phyloP scores from a whole-genome alignment of 53 echinoderm and acorn worm genomes.

The Echinarachnius parma region DNA sequence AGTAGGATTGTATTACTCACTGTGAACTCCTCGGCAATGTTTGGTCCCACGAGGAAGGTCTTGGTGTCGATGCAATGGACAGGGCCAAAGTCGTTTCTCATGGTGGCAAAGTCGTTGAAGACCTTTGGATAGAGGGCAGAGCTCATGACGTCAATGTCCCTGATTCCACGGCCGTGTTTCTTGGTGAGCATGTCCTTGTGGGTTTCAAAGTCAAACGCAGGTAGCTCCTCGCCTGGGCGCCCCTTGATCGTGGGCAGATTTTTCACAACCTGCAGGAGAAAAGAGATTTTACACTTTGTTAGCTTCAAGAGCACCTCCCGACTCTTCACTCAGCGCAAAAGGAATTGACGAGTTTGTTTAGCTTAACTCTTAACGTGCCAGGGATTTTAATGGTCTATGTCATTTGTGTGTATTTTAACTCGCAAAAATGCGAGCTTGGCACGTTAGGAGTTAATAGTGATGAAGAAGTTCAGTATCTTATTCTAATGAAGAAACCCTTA shows the following conservation, averaged over 20 bases:
- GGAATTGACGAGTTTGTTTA: too few species aligned
- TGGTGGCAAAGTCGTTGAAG: conserved; percentile 80
- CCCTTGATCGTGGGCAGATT: conserved; percentile 60
- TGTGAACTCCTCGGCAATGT: conserved; percentile 93
- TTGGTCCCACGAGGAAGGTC: conserved; percentile 89
- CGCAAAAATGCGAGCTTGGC: too few species aligned
- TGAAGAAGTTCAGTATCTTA: too few species aligned
- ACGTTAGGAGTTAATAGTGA: too few species aligned
- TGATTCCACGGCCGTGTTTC: conserved; percentile 66
- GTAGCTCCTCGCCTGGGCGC: conserved; percentile 77
- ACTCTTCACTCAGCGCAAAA: too few species aligned
- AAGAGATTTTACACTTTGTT: conserved; percentile 10
- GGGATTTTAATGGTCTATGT: too few species aligned
- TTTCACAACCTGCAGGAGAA: conserved; percentile 58
- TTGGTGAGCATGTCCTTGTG: conserved; percentile 60
- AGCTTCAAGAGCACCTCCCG: conserved; percentile 1
- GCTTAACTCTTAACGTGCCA: too few species aligned
- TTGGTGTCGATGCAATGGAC: conserved; percentile 77
- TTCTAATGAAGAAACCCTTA: too few species aligned
- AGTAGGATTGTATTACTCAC: too few species aligned
- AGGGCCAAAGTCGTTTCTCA: conserved; percentile 75
- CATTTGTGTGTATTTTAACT: too few species aligned
- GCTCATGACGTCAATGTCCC: conserved; percentile 80
- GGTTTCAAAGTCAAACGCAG: conserved; percentile 73
- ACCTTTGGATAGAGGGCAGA: conserved; percentile 97